Percentiles rank a stretch among this genome's conserved stretches.
phyloP scores from a whole-genome alignment of 2,797 vertebrate species.

The Alosa sapidissima region DNA sequence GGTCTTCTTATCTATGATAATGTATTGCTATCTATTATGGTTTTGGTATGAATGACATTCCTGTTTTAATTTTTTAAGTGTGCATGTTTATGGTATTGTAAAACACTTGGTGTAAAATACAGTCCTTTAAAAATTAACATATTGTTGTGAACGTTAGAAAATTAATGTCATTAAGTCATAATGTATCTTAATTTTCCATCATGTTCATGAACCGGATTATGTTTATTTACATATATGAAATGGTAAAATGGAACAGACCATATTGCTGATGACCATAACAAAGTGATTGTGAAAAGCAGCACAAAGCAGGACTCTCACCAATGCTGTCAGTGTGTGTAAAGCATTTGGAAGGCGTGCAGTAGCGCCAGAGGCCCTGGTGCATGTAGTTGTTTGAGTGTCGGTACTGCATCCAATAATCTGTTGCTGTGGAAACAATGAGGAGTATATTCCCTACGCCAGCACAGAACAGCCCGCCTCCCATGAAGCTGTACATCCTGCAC shows the following conservation, averaged over 20 bases:
- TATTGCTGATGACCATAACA: background rate
- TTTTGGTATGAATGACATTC: no score
- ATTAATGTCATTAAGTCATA: no score
- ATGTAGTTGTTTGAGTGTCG: conserved; percentile 74
- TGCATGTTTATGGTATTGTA: background rate
- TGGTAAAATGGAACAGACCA: background rate
- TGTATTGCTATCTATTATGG: no score
- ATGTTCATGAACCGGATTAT: background rate
- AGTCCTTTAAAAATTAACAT: no score
- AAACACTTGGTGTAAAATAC: background rate
- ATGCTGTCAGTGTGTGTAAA: conserved; percentile 71
- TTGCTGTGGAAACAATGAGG: conserved; percentile 82
- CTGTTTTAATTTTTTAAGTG: background rate
- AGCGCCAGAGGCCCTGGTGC: conserved; percentile 75
- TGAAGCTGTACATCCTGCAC: conserved; percentile 79
- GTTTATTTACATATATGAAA: background rate
- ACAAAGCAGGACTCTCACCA: conserved; percentile 51
- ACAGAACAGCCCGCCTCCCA: conserved; percentile 79
- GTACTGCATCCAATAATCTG: conserved; percentile 80
- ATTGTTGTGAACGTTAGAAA: no score
- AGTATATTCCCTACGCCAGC: conserved; percentile 77
- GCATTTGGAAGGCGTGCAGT: conserved; percentile 72
- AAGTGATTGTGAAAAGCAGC: background rate
- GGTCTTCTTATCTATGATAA: no score
- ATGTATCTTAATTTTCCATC: background rate